A percentile compares a stretch with the other conserved stretches of the same genome.
Evolutionary conservation across 2,797 vertebrate genomes (phyloP).

Genomic region (Acrossocheilus fasciatus): DNA sequence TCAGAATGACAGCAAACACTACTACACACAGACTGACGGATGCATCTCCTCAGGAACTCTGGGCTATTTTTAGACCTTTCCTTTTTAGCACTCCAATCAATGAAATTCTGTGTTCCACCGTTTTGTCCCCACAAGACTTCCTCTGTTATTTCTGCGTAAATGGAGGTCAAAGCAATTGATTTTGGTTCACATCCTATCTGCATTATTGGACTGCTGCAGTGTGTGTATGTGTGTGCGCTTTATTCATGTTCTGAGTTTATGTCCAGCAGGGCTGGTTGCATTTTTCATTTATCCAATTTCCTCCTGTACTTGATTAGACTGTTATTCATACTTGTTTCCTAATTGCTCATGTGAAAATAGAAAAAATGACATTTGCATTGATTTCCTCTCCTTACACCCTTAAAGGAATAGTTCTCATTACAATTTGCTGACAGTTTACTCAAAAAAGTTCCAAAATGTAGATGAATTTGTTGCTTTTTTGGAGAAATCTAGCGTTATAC

Average conservation of each 20-base stretch:
- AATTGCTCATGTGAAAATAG: constrained; percentile 34
- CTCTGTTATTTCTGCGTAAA: constrained; percentile 14
- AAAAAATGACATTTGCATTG: constrained; percentile 25
- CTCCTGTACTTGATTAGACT: constrained; percentile 22
- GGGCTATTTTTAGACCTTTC: constrained; percentile 33
- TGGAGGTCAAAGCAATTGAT: constrained; percentile 38
- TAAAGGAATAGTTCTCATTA: background rate
- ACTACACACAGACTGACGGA: constrained; percentile 27
- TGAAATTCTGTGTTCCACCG: constrained; percentile 36
- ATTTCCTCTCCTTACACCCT: background rate
- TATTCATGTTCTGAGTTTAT: constrained; percentile 36
- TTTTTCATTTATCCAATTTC: constrained; percentile 46
- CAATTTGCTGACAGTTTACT: background rate
- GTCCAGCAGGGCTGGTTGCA: constrained; percentile 31
- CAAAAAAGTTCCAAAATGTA: background rate
- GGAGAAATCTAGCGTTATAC: background rate
- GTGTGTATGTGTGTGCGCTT: background rate
- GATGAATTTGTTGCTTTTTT: background rate
- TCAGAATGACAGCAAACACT: constrained; percentile 38
- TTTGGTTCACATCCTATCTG: constrained; percentile 17
- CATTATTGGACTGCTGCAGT: constrained; percentile 11
- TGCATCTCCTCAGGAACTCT: constrained; percentile 29
- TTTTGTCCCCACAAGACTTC: constrained; percentile 43
- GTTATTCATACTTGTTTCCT: constrained; percentile 12
- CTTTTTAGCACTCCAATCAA: constrained; percentile 43